A percentile compares a stretch with the other conserved stretches of the same genome.
These are phyloP conservation scores for Lutjanus argentimaculatus DNA, from an alignment of 2,797 vertebrate species.

Conservation along the genomic window DNA sequence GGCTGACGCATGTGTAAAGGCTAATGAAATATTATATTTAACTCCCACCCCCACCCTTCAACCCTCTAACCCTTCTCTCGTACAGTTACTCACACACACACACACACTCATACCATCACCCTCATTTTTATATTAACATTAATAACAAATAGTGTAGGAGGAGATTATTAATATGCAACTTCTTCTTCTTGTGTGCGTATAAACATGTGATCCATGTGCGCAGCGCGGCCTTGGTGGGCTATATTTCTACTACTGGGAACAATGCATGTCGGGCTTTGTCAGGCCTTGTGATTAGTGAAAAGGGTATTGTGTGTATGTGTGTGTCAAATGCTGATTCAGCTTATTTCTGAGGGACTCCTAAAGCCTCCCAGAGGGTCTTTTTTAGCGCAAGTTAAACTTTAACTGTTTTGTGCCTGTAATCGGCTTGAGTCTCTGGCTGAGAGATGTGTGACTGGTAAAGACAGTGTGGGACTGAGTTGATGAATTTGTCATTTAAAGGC, in stretches of 20 bases:
- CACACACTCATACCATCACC: background rate
- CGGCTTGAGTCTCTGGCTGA: background rate
- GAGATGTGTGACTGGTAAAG: slow-evolving; percentile 34
- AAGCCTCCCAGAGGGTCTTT: slow-evolving; percentile 77
- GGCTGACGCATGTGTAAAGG: slow-evolving; percentile 5
- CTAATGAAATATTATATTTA: slow-evolving; percentile 73
- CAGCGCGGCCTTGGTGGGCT: slow-evolving; percentile 54
- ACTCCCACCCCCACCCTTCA: slow-evolving; percentile 10
- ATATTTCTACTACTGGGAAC: slow-evolving; percentile 66
- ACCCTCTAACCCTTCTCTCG: slow-evolving; percentile 10
- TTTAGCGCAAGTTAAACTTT: slow-evolving; percentile 96
- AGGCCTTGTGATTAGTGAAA: slow-evolving; percentile 83
- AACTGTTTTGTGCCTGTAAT: slow-evolving; percentile 88
- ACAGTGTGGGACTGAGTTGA: slow-evolving; percentile 25
- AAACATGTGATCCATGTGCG: slow-evolving; percentile 38
- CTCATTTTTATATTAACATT: slow-evolving; percentile 25
- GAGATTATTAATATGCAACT: slow-evolving; percentile 12
- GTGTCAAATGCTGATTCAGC: slow-evolving; percentile 91
- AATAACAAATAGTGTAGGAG: slow-evolving; percentile 29
- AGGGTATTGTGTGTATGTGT: slow-evolving; percentile 81
- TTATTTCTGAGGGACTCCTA: slow-evolving; percentile 87
- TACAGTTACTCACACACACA: background rate
- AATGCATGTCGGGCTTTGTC: slow-evolving; percentile 79
- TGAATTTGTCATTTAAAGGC: slow-evolving; percentile 35
- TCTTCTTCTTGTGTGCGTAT: slow-evolving; percentile 13